phyloP scores from a whole-genome alignment of 2,797 vertebrate genomes.

The Sardinella longiceps region DNA sequence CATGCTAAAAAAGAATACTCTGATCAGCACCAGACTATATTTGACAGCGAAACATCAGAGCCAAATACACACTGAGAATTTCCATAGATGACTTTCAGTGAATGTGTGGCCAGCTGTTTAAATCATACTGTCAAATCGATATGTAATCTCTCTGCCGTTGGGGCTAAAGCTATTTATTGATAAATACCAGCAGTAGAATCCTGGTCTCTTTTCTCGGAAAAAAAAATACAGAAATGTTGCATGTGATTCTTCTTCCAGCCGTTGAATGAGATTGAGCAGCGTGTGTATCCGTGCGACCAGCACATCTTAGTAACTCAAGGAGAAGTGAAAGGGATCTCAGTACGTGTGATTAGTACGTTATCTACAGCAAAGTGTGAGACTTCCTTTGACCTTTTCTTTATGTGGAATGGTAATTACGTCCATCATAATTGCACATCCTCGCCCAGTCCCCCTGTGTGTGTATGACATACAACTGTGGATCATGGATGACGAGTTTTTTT shows the following conservation, averaged over 20 bases:
- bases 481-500: background rate
- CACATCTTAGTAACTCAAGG: background rate
- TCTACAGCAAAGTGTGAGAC: background rate
- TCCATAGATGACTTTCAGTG: background rate
- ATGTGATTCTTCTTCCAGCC: background rate
- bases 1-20: constrained; percentile 46
- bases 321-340: background rate
- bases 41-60: background rate
- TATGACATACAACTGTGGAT: background rate
- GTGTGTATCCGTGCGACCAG: background rate
- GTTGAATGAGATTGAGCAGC: background rate
- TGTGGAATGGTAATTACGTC: too few relatives aligned
- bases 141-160: background rate
- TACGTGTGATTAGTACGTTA: background rate
- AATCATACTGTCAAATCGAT: background rate
- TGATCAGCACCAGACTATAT: constrained; percentile 22
- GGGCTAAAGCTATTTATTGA: background rate
- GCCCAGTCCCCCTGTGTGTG: too few relatives aligned
- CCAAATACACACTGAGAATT: background rate
- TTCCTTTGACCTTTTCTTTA: background rate
- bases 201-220: background rate
- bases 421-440: background rate
- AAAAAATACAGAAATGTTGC: background rate
- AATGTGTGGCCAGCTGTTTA: background rate
- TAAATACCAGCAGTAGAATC: background rate